Evolutionary conservation across 1,140 invertebrate species (phyloP), one percentile per base, ranked within the genome.

Genomic region (Nylanderia fulva): DNA sequence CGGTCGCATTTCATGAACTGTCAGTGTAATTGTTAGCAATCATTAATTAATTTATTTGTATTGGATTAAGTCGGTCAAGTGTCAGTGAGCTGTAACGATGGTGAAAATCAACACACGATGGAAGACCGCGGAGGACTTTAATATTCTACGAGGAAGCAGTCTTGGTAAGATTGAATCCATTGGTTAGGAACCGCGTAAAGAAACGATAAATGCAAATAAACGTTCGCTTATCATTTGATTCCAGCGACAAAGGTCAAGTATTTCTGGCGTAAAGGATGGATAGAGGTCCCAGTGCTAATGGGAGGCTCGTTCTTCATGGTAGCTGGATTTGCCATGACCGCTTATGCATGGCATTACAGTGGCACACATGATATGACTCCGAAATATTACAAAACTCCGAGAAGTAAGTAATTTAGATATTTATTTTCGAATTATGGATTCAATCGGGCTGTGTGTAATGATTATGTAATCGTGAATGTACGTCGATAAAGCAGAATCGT

Each of bases 331-430:
- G 11, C 3, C 24, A 3, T 33, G 11, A 0, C 2, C 4, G 0
- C 0, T 2, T 87, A 29, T 21, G 1, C 8, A 6, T 0, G 4
- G 1, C n/a, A 6, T 36, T 33, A 27, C 0, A 0, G 0, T 11
- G 0, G 1, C 7, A 80, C 33, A n/a, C 66, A 58, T n/a, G 66
- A 72, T 15, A 5, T 71, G 24, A 72, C 18, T 0, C 27, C 42
- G 52, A 84, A 69, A 27, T 89, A 86, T 75, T 58, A 52, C 7
- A 13, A 45, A 0, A 0, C 8, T 0, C 15, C 33, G 0, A 36
- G 2, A 2, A 61, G 88, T 90, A 77, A 89, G 88, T 89, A n/a
- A 33, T 18, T n/a, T 11, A 9, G 75, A 9, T 15, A n/a, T 0
- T 75, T 0, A 13, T 61, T 29, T 24, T 24, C 39, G 18, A 0